Conservation (phyloP, 2,113 vertebrate species). For the Typhlomys cinereus region DNA sequence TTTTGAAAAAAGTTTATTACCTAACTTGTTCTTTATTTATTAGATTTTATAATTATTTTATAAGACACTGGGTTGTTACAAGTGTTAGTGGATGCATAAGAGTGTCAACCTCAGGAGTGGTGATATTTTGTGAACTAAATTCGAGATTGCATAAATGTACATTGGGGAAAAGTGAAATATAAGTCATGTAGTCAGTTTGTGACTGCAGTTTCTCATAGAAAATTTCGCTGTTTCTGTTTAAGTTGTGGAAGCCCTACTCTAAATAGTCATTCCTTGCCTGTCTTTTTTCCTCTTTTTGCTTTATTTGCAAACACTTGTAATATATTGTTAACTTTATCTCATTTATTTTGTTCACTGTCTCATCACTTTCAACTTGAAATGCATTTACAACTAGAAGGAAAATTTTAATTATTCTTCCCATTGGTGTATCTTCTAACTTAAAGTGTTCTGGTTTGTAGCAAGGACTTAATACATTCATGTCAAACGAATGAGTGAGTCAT, state of each 20-base stretch:
- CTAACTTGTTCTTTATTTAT: neutral
- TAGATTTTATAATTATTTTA: neutral
- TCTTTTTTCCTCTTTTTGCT: neutral
- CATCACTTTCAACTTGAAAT: slow-evolving; percentile 15
- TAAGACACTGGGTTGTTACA: neutral
- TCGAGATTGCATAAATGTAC: neutral
- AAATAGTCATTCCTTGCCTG: neutral
- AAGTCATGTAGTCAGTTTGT: neutral
- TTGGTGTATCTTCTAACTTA: neutral
- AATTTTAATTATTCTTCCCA: neutral
- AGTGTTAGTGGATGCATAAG: neutral
- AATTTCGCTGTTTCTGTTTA: neutral
- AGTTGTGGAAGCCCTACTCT: neutral
- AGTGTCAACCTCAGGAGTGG: neutral
- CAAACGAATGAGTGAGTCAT: neutral
- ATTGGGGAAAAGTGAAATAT: neutral
- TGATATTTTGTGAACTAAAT: neutral
- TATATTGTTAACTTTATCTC: neutral
- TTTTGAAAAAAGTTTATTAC: neutral
- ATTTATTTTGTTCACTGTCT: neutral
- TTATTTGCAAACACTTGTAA: neutral
- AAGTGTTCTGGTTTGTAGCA: neutral
- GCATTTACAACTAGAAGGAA: neutral
- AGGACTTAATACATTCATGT: neutral
- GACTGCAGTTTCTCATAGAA: neutral